These are phyloP conservation scores for Ashinkailepas kermadecensis DNA, from an alignment of 2,888 invertebrate species.

Conservation along the genomic window DNA sequence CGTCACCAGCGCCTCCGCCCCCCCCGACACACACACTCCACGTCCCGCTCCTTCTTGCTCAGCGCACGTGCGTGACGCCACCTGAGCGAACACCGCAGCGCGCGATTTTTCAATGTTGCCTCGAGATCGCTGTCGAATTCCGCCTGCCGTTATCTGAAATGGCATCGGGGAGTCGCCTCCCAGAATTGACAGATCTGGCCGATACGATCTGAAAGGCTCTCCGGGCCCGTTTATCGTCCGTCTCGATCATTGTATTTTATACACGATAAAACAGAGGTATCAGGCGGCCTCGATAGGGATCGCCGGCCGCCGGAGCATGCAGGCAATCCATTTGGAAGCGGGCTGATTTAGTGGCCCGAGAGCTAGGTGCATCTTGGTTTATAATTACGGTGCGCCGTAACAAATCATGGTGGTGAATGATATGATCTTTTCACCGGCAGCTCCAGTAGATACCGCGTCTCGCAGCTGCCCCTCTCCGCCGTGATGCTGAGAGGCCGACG, in stretches of 20 bases:
- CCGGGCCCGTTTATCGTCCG: not conserved
- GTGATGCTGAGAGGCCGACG: too few species aligned
- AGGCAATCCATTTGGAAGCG: conserved; percentile 4
- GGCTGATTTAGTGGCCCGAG: not conserved
- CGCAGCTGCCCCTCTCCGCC: too few species aligned
- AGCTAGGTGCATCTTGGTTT: not conserved
- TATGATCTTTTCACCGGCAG: not conserved
- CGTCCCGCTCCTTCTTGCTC: not conserved
- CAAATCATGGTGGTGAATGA: not conserved
- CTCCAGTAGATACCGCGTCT: too few species aligned
- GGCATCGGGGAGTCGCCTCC: conserved; percentile 19
- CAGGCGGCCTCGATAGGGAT: not conserved
- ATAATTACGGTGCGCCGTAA: not conserved
- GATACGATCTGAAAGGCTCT: conserved; percentile 1
- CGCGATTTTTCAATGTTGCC: conserved; percentile 1
- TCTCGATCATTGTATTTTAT: conserved; percentile 9
- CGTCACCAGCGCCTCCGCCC: not conserved
- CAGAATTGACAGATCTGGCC: conserved; percentile 6
- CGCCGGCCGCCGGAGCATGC: not conserved
- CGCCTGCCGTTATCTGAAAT: conserved; percentile 10
- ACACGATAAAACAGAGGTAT: conserved; percentile 18
- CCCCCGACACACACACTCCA: not conserved
- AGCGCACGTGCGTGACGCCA: not conserved
- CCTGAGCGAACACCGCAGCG: not conserved
- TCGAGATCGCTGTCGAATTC: not conserved